Percentiles rank a stretch among this genome's conserved stretches.
phyloP scores from a whole-genome alignment of 92 coral and sea anemone genomes.

The Porites rus region DNA sequence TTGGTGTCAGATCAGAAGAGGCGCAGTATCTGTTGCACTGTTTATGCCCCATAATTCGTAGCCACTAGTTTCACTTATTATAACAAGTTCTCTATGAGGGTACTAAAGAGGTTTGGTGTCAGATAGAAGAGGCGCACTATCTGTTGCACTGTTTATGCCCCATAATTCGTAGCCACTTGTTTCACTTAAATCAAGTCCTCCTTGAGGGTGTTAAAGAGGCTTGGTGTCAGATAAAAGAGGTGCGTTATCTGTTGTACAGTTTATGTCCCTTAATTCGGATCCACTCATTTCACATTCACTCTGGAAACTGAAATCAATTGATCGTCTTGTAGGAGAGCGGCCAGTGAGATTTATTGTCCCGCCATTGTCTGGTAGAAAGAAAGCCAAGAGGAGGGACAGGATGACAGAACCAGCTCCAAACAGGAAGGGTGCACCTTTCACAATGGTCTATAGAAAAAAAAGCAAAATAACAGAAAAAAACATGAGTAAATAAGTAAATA shows the following conservation, averaged over 20 bases:
- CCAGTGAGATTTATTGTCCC: constrained; percentile 48
- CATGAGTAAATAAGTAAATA: too few relatives aligned
- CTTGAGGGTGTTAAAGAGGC: constrained; percentile 16
- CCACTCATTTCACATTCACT: constrained; percentile 54
- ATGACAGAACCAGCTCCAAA: constrained; percentile 99
- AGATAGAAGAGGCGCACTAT: too few relatives aligned
- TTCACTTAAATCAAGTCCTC: not conserved
- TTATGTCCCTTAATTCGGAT: constrained; percentile 42
- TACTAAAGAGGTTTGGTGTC: constrained; percentile 21
- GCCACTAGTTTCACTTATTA: too few relatives aligned
- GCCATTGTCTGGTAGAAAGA: constrained; percentile 92
- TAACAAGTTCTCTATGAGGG: not conserved
- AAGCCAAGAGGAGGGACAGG: constrained; percentile 90
- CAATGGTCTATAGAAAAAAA: constrained; percentile 75
- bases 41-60: too few relatives aligned
- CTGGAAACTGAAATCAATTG: constrained; percentile 59
- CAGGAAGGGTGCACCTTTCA: constrained; percentile 96
- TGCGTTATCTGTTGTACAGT: constrained; percentile 49
- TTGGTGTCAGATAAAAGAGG: constrained; percentile 56
- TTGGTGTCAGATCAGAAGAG: too few relatives aligned
- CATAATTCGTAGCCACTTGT: too few relatives aligned
- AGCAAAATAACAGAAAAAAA: not conserved
- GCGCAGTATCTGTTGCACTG: too few relatives aligned
- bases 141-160: too few relatives aligned
- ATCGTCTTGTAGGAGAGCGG: constrained; percentile 80